Conservation (phyloP, 2,797 vertebrate genomes). For the Mallotus villosus region DNA sequence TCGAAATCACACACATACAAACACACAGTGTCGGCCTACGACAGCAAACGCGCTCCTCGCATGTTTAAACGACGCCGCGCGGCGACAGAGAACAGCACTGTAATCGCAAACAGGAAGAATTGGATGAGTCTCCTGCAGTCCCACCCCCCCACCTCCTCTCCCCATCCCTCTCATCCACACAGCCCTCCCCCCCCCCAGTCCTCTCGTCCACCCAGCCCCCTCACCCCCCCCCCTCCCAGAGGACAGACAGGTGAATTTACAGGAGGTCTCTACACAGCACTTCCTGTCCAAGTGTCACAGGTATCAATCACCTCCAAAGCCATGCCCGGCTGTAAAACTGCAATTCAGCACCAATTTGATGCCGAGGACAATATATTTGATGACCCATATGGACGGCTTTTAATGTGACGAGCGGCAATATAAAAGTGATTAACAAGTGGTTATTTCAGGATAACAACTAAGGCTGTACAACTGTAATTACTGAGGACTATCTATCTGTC, state of each 20-base stretch:
- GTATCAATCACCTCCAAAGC: slow-evolving; percentile 8
- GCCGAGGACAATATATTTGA: slow-evolving; percentile 57
- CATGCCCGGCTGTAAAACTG: slow-evolving; percentile 50
- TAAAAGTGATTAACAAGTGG: slow-evolving; percentile 63
- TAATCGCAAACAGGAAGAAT: too few relatives aligned
- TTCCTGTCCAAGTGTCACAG: slow-evolving; percentile 11
- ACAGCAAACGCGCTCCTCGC: too few relatives aligned
- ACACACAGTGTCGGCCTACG: slow-evolving; percentile 3
- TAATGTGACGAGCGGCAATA: slow-evolving; percentile 50
- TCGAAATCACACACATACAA: not conserved
- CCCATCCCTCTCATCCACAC: too few relatives aligned
- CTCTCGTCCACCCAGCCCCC: too few relatives aligned
- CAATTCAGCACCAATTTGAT: slow-evolving; percentile 54
- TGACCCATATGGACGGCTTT: slow-evolving; percentile 55
- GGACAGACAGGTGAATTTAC: too few relatives aligned
- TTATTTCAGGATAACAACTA: slow-evolving; percentile 43
- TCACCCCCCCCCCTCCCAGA: too few relatives aligned
- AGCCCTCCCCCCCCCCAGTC: too few relatives aligned
- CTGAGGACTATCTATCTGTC: slow-evolving; percentile 40
- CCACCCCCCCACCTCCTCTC: too few relatives aligned
- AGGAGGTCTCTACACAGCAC: not conserved
- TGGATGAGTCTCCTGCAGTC: too few relatives aligned
- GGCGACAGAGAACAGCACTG: too few relatives aligned
- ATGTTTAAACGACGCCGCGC: too few relatives aligned
- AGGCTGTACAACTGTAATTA: slow-evolving; percentile 38